A percentile compares a stretch with the other conserved stretches of the same genome.
These are phyloP conservation scores for Gymnodraco acuticeps DNA, from an alignment of 2,797 vertebrate genomes.

Conservation along the genomic window DNA sequence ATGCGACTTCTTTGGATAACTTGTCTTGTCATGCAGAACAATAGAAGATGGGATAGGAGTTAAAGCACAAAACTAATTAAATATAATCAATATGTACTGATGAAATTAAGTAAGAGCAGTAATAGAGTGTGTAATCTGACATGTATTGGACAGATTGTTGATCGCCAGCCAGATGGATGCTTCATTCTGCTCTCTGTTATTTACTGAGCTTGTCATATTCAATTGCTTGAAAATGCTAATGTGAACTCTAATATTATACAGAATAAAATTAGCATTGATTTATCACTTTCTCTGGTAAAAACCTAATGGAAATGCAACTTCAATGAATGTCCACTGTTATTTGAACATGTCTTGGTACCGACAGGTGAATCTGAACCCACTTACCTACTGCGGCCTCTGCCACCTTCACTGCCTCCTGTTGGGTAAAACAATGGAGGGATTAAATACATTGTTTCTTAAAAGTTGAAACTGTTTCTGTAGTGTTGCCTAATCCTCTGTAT, in stretches of 20 bases:
- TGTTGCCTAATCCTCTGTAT: constrained; percentile 8
- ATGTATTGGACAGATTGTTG: constrained; percentile 17
- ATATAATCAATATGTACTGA: constrained; percentile 23
- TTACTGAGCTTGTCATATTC: constrained; percentile 5
- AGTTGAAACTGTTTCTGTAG: constrained; percentile 1
- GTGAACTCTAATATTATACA: background rate
- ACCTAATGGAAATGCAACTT: background rate
- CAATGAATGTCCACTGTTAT: background rate
- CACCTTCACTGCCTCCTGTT: constrained; percentile 52
- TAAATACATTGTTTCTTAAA: constrained; percentile 9
- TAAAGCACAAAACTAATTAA: constrained; percentile 18
- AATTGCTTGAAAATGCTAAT: constrained; percentile 13
- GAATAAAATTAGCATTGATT: background rate
- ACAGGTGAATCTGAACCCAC: constrained; percentile 23
- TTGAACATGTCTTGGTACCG: constrained; percentile 8
- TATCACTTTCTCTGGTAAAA: background rate
- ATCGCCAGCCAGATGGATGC: constrained; percentile 3
- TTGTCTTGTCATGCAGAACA: background rate
- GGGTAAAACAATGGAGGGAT: constrained; percentile 37
- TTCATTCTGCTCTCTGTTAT: background rate
- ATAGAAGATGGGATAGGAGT: background rate
- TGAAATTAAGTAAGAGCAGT: constrained; percentile 26
- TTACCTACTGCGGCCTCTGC: constrained; percentile 55
- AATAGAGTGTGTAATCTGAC: constrained; percentile 8
- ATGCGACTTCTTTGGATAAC: background rate